Evolutionary conservation across 2,113 vertebrate genomes (phyloP).

Genomic region (Rhinolophus ferrumequinum): DNA sequence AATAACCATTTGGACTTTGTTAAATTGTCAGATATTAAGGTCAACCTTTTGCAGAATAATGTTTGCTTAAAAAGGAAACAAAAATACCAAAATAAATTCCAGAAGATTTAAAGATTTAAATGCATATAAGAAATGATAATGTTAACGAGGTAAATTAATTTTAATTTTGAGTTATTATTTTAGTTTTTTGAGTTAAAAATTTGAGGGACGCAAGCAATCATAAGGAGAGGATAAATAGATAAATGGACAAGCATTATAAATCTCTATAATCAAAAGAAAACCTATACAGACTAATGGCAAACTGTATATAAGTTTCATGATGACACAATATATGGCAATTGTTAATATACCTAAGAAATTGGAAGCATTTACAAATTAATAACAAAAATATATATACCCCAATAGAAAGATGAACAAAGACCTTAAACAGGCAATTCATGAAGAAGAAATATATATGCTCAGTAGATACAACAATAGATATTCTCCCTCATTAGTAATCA

Average conservation of each 20-base stretch:
- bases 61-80: constrained; percentile 2
- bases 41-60: neutral
- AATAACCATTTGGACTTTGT: neutral
- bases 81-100: neutral
- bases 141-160: constrained; percentile 3
- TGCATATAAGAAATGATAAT: neutral
- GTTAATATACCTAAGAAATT: neutral
- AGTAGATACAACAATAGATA: neutral
- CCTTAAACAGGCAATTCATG: neutral
- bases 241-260: neutral
- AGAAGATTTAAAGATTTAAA: constrained; percentile 23
- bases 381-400: neutral
- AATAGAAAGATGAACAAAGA: constrained; percentile 5
- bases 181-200: constrained; percentile 2
- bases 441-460: neutral
- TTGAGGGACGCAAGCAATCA: neutral
- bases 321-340: neutral
- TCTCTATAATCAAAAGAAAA: constrained; percentile 5
- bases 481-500: neutral
- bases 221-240: neutral
- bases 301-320: neutral
- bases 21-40: constrained; percentile 22
- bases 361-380: constrained; percentile 8
- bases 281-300: neutral
- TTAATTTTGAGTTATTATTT: constrained; percentile 24